Percentiles rank a stretch among this genome's conserved stretches.
Conservation (phyloP, 2,113 vertebrate genomes). For the Prietella phreatophila region DNA sequence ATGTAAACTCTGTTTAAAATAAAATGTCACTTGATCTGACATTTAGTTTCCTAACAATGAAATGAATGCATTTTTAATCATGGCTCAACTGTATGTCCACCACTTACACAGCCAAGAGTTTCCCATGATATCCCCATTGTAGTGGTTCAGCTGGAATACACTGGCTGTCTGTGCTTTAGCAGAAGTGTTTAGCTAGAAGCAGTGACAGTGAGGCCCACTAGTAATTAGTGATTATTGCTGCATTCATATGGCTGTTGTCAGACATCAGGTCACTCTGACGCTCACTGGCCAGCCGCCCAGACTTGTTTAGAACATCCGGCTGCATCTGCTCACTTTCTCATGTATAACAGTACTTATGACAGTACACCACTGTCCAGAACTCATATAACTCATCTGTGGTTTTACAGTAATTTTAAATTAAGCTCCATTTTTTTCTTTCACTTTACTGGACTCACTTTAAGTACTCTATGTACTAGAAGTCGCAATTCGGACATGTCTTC, state of each 20-base stretch:
- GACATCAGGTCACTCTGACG: background rate
- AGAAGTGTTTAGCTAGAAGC: conserved; percentile 8
- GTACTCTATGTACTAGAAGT: background rate
- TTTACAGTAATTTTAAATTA: background rate
- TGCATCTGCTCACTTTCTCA: background rate
- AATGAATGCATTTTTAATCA: background rate
- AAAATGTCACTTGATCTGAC: background rate
- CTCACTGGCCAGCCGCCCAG: background rate
- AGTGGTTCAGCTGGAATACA: background rate
- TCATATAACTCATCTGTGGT: background rate
- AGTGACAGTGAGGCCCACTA: conserved; percentile 4
- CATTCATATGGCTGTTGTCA: conserved; percentile 30
- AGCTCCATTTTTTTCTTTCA: background rate
- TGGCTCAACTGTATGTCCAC: background rate
- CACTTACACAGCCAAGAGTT: background rate
- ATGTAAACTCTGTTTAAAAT: background rate
- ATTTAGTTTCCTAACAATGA: background rate
- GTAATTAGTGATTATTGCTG: conserved; percentile 19
- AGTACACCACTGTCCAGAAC: background rate
- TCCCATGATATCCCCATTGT: conserved; percentile 3
- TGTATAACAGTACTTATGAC: background rate
- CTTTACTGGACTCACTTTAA: background rate
- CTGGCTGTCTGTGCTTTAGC: background rate
- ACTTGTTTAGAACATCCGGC: conserved; percentile 33
- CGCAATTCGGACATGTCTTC: background rate